Evolutionary conservation across 1,140 invertebrate species (phyloP), one percentile per base, ranked within the genome.

Genomic region (Brachionus koreanus): DNA sequence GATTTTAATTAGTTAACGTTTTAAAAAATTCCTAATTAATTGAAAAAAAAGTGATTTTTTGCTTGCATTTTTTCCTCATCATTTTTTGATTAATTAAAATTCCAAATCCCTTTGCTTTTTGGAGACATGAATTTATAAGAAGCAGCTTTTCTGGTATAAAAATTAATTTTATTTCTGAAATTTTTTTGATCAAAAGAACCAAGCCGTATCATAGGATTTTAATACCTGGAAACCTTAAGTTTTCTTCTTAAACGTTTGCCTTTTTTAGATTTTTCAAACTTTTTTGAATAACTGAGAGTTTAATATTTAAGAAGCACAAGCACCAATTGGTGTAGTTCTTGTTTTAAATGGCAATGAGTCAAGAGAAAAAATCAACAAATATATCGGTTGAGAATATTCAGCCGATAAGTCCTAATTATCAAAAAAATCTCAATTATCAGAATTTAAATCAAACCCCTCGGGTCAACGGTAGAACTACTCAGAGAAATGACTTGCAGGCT

Each of bases 1-100:
- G 65, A 69, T 39, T 69, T 69, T 69, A 69, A 69, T 69, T 69
- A 69, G 65, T 69, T 69, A 69, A 69, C 65, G 65, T 69, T 69
- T 69, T 69, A n/a, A 37, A 65, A 65, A 65, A 65, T 65, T 65
- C n/a, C 33, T 65, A 65, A 65, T 65, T 65, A 65, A 65, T 65
- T 2, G 63, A 33, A 65, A 65, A n/a, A 46, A 65, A 65, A 65
- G 49, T 57, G 33, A 65, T 65, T 37, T 65, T 33, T 65, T 65
- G 63, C 63, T 33, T 65, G 33, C 25, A 65, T 65, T 65, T 37
- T 16, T 65, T 65, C 63, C 33, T 65, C 65, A 39, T 69, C 37
- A 39, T 39, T 19, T 69, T 67, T 67, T 69, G 65, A 69, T 69
- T 69, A 69, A 69, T 69, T 69, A 69, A 69, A 69, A 57, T 57